A percentile compares a stretch with the other conserved stretches of the same genome.
Conservation (phyloP, 2,888 invertebrate species). For the Aporophyla nigra region DNA sequence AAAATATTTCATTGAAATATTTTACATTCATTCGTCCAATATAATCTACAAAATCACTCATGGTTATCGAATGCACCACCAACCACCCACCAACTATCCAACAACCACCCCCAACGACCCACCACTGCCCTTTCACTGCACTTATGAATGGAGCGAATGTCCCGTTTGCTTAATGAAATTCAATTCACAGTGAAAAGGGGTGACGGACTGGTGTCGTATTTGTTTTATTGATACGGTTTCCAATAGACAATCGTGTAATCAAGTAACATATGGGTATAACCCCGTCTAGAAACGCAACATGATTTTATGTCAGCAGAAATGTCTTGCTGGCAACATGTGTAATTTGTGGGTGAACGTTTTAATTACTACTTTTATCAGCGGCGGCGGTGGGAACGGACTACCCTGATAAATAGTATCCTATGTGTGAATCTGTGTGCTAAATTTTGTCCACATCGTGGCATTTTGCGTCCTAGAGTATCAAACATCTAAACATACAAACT, state of each 20-base stretch:
- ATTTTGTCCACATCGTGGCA: too few species aligned
- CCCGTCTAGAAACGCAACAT: not conserved
- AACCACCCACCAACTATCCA: not conserved
- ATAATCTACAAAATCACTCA: constrained; percentile 9
- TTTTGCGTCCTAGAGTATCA: too few species aligned
- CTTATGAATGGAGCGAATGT: constrained; percentile 23
- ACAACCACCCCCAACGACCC: not conserved
- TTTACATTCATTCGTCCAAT: constrained; percentile 24
- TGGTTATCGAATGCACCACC: constrained; percentile 32
- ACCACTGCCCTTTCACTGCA: constrained; percentile 17
- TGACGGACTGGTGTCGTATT: not conserved
- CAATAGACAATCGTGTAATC: not conserved
- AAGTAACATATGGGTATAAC: not conserved
- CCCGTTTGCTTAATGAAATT: constrained; percentile 50
- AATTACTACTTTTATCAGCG: not conserved
- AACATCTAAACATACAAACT: too few species aligned
- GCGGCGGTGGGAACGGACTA: too few species aligned
- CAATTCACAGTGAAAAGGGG: constrained; percentile 8
- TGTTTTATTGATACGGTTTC: not conserved
- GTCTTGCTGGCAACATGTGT: not conserved
- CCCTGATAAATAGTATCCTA: too few species aligned
- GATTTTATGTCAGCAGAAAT: not conserved
- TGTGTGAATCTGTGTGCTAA: too few species aligned
- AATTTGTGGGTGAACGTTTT: not conserved
- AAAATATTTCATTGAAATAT: constrained; percentile 31